These are phyloP conservation scores for Dione vanillae DNA, from an alignment of 2,888 invertebrate genomes.

Conservation along the genomic window DNA sequence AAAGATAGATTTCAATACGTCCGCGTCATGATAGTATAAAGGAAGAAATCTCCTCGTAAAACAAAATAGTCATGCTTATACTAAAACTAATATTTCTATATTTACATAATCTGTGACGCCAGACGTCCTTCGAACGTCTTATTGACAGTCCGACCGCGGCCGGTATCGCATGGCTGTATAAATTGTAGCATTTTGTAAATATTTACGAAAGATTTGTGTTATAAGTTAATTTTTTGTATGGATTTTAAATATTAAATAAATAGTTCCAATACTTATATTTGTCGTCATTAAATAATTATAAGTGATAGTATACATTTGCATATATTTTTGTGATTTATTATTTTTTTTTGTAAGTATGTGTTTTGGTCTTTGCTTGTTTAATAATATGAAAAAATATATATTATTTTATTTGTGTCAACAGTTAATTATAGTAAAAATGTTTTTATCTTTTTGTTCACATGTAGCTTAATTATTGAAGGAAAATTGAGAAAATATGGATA, in stretches of 20 bases:
- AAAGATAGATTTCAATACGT: too few species aligned
- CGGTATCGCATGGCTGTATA: not conserved
- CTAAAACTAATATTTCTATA: not conserved
- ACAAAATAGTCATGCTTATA: too few species aligned
- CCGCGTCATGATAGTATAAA: too few species aligned
- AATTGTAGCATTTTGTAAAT: conserved; percentile 1
- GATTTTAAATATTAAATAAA: too few species aligned
- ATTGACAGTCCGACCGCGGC: not conserved
- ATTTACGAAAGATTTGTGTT: not conserved
- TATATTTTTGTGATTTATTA: not conserved
- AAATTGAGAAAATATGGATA: not conserved
- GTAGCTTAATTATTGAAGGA: not conserved
- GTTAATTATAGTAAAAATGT: too few species aligned
- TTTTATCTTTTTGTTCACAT: not conserved
- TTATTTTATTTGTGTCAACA: too few species aligned
- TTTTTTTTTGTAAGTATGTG: not conserved
- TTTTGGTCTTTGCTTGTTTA: not conserved
- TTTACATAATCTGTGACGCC: conserved; percentile 10
- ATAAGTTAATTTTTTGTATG: not conserved
- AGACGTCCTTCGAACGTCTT: not conserved
- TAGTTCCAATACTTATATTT: too few species aligned
- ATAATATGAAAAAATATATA: too few species aligned
- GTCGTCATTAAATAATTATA: not conserved
- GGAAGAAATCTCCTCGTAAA: not conserved
- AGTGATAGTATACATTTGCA: not conserved